A percentile compares a stretch with the other conserved stretches of the same genome.
phyloP scores from a whole-genome alignment of 2,113 vertebrate genomes.

The Phylloscopus whistleri region DNA sequence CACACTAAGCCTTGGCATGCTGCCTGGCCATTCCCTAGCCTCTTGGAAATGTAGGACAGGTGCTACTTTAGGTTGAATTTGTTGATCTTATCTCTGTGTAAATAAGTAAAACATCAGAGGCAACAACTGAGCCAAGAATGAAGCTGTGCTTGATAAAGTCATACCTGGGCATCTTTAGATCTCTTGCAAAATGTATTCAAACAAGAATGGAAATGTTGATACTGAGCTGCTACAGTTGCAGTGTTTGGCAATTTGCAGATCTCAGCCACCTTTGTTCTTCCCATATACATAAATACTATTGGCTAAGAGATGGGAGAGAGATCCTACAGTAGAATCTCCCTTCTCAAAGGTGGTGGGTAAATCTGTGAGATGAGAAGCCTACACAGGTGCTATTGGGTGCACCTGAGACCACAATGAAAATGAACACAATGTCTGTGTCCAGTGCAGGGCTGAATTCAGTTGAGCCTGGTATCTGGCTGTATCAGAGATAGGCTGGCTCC shows the following conservation, averaged over 20 bases:
- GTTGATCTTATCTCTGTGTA: background rate
- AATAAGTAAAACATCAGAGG: background rate
- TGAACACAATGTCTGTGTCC: background rate
- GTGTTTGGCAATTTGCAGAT: background rate
- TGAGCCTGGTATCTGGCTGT: background rate
- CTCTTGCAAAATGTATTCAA: background rate
- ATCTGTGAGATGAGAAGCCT: background rate
- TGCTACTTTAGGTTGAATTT: background rate
- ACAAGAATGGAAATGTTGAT: background rate
- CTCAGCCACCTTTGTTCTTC: background rate
- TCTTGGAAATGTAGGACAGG: background rate
- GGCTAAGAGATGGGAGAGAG: background rate
- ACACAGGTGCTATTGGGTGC: background rate
- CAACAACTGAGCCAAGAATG: background rate
- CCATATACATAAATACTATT: background rate
- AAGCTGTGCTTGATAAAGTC: background rate
- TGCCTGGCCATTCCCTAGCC: background rate
- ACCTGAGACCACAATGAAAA: background rate
- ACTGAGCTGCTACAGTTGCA: background rate
- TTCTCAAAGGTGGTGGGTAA: background rate
- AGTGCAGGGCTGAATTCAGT: background rate
- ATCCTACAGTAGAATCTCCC: background rate
- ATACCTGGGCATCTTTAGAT: background rate
- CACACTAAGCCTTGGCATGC: background rate
- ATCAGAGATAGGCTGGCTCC: background rate